A percentile compares a stretch with the other conserved stretches of the same genome.
Evolutionary conservation across 2,797 vertebrate genomes (phyloP).

Genomic region (Rhabdophis nuchalis): DNA sequence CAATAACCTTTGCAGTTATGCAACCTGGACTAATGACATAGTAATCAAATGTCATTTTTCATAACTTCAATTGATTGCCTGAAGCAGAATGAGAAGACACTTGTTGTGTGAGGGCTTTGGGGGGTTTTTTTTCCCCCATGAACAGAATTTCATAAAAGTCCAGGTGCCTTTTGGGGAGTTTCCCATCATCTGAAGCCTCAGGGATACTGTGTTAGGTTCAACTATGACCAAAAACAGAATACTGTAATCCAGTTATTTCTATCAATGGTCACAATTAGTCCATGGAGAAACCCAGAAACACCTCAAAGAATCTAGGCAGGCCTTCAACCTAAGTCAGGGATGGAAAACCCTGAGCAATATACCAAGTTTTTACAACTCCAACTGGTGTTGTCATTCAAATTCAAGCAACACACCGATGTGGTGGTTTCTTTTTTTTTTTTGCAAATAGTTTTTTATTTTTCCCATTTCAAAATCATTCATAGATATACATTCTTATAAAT

Average conservation of each 20-base stretch:
- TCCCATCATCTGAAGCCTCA: conserved; percentile 15
- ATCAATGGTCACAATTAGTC: neutral
- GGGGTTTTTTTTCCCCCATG: neutral
- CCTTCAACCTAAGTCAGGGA: neutral
- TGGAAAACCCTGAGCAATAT: neutral
- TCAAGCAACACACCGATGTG: neutral
- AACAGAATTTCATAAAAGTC: conserved; percentile 13
- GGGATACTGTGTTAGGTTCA: conserved; percentile 7
- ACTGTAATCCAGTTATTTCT: neutral
- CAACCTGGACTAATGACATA: conserved; percentile 14
- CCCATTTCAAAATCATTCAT: too few relatives aligned
- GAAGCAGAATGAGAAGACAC: neutral
- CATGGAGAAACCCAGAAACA: neutral
- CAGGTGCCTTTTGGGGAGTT: conserved; percentile 12
- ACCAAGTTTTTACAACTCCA: neutral
- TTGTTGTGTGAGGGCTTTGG: neutral
- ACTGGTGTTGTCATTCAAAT: neutral
- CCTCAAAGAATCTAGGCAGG: neutral
- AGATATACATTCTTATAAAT: too few relatives aligned
- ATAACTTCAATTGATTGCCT: conserved; percentile 9
- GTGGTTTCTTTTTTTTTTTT: too few relatives aligned
- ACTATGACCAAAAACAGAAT: neutral
- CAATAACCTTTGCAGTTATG: conserved; percentile 16
- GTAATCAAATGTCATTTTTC: conserved; percentile 11
- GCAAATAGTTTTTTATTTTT: too few relatives aligned